Base-by-base conservation (phyloP, 2,888 invertebrate species). In the Seira sanloemensis region DNA sequence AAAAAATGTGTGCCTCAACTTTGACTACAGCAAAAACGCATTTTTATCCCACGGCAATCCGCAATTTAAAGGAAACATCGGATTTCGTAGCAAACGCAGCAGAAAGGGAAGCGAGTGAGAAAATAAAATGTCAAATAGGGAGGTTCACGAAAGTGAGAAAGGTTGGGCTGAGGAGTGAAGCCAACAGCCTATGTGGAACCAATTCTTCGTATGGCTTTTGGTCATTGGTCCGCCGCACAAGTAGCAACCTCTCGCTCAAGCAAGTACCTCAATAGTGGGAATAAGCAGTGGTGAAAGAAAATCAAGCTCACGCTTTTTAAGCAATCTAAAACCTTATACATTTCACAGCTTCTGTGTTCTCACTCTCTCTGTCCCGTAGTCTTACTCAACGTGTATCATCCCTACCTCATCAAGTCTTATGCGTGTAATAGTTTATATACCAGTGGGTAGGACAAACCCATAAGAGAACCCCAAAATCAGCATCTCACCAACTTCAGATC, bases 111-210 rank as follows among this genome's bases (percentile, higher is more conserved):
- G 25, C 2, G 27, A 27, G 58, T 7, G 9, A 58, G 58, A n/a
- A 9, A 54, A 54, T 24, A 24, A 25, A 26, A 66, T n/a, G 27
- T 58, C 65, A 75, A 72, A 54, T 23, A 76, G 82, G 82, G 82
- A 72, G 82, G 82, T 83, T 83, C 82, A 83, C 71, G 66, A 71
- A 76, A 81, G 77, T 82, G 77, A 82, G 82, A 82, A 82, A 82
- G 82, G 82, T 46, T 26, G 82, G 81, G 82, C 82, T 77, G 9
- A 54, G n/a, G 19, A 46, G 67, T 67, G 66, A 76, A 37, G 18
- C 72, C 77, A 66, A 4, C 82, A 82, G 82, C 82, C 82, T 82
- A 82, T 82, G 82, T 77, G 65, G 66, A 77, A 77, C 50, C 71
- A 82, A 76, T 77, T 16, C 82, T 82, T 27, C 77, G 65, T 23